A percentile compares a stretch with the other conserved stretches of the same genome.
Conservation (phyloP, 2,113 vertebrate genomes). For the Microcebus murinus region DNA sequence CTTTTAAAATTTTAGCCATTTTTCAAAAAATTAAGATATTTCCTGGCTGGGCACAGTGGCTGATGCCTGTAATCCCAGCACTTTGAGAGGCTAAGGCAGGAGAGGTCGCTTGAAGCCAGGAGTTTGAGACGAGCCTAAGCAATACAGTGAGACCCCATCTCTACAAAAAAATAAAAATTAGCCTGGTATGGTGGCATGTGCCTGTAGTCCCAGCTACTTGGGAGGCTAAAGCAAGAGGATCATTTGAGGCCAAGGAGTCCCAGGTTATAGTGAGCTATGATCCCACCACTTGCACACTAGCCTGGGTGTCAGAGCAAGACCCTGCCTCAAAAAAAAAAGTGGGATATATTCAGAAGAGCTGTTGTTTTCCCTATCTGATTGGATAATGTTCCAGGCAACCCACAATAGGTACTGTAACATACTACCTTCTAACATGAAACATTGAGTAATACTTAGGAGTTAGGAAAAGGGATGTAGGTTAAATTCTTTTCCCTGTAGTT, state of each 20-base stretch:
- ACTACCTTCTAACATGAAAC: slow-evolving; percentile 40
- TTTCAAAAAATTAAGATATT: neutral
- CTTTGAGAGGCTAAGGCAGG: too few species aligned
- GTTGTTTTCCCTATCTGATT: neutral
- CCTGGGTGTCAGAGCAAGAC: neutral
- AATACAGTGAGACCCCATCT: neutral
- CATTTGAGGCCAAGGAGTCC: neutral
- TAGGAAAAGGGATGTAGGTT: slow-evolving; percentile 1
- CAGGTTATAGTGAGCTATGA: neutral
- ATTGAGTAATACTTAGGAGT: slow-evolving; percentile 41
- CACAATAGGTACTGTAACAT: slow-evolving; percentile 13
- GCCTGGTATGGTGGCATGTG: neutral
- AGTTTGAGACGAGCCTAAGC: neutral
- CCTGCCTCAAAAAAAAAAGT: neutral
- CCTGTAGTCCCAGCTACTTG: neutral
- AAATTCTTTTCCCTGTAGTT: slow-evolving; percentile 7
- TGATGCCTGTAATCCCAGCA: too few species aligned
- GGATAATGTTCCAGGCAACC: neutral
- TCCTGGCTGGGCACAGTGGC: neutral
- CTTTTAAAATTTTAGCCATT: neutral
- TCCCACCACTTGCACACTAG: neutral
- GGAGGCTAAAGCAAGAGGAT: neutral
- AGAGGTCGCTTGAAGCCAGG: neutral
- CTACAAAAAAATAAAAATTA: neutral
- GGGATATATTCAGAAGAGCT: slow-evolving; percentile 10